Evolutionary conservation across 2,113 vertebrate species (phyloP).

Genomic region (Cyprinodon tularosa): DNA sequence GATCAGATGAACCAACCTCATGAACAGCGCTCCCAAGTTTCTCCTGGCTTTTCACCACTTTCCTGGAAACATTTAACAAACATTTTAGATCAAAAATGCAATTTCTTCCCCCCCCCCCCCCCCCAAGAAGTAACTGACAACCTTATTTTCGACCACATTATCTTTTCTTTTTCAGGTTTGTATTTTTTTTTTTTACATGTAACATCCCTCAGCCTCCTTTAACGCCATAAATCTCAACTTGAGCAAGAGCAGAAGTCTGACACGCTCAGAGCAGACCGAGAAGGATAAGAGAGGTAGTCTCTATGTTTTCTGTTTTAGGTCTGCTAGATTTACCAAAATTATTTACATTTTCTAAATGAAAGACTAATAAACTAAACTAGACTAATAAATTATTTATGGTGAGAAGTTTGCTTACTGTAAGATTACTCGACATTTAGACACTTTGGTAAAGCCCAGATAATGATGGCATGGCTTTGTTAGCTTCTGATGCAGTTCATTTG

Average conservation of each 20-base stretch:
- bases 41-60: conserved; percentile 85
- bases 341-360: too few species aligned
- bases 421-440: too few species aligned
- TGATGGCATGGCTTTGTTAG: too few species aligned
- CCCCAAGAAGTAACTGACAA: background rate
- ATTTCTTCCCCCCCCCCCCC: too few species aligned
- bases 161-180: background rate
- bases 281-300: background rate
- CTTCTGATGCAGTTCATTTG: too few species aligned
- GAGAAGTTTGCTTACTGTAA: too few species aligned
- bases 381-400: too few species aligned
- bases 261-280: background rate
- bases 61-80: conserved; percentile 75
- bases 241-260: background rate
- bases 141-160: background rate
- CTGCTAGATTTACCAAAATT: too few species aligned
- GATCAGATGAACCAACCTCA: conserved; percentile 77
- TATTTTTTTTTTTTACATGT: background rate
- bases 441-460: too few species aligned
- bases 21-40: conserved; percentile 82
- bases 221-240: background rate
- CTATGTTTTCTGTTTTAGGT: too few species aligned
- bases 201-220: background rate
- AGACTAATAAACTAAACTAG: too few species aligned
- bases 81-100: background rate